Conservation (phyloP, 1,140 invertebrate genomes). For the Drosophila sproati region DNA sequence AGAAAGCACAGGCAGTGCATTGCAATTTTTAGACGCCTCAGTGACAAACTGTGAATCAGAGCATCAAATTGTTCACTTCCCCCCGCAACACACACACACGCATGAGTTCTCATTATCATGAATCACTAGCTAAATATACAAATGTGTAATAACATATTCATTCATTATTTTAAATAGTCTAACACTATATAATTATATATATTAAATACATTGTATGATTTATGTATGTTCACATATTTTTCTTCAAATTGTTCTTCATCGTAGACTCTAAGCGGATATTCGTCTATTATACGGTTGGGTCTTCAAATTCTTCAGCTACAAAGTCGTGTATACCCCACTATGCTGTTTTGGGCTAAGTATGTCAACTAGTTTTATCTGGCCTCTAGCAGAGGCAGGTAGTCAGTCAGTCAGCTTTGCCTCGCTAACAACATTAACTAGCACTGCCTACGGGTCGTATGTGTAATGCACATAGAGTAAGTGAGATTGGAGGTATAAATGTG, state of each 20-base stretch:
- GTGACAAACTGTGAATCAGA: constrained; percentile 54
- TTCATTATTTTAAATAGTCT: too few species aligned
- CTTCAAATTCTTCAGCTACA: neutral
- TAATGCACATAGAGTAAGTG: constrained; percentile 25
- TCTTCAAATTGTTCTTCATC: too few species aligned
- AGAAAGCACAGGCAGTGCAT: constrained; percentile 48
- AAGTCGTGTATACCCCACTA: constrained; percentile 11
- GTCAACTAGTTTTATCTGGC: constrained; percentile 79
- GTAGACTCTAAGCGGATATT: too few species aligned
- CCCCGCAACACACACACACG: constrained; percentile 25
- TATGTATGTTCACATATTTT: too few species aligned
- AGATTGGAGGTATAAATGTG: neutral
- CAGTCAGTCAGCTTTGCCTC: constrained; percentile 22
- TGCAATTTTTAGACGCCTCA: constrained; percentile 58
- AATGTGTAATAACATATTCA: neutral
- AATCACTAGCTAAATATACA: constrained; percentile 65
- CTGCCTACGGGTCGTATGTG: constrained; percentile 59
- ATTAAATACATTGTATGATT: too few species aligned
- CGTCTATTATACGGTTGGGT: too few species aligned
- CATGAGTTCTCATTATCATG: constrained; percentile 57
- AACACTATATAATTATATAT: too few species aligned
- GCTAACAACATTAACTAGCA: constrained; percentile 70
- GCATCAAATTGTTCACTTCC: constrained; percentile 34
- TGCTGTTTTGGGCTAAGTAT: constrained; percentile 37
- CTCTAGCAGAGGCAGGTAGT: constrained; percentile 27